Evolutionary conservation across 2,113 vertebrate species (phyloP).

Genomic region (Malurus cyaneus): DNA sequence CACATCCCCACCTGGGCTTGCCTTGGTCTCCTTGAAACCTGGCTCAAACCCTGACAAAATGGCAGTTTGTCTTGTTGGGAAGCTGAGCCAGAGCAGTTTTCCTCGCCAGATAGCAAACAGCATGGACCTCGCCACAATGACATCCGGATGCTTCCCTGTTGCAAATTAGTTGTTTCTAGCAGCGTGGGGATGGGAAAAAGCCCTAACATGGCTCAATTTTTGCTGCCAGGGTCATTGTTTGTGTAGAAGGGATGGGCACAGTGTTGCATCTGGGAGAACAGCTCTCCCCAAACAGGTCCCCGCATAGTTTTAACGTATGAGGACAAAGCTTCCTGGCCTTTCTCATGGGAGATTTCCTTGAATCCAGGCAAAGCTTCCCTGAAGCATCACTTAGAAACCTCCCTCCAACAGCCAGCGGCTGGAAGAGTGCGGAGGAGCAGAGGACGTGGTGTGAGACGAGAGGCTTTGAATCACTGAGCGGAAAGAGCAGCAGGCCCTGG

Average conservation of each 20-base stretch:
- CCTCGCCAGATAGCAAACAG: constrained; percentile 9
- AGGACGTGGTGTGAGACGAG: accelerated
- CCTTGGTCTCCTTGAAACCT: background rate
- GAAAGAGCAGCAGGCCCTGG: background rate
- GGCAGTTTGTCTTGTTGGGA: constrained; percentile 24
- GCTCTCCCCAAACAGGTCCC: background rate
- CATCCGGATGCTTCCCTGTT: background rate
- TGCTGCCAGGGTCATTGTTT: background rate
- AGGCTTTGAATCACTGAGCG: background rate
- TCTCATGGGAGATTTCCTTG: background rate
- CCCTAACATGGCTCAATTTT: background rate
- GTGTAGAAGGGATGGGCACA: background rate
- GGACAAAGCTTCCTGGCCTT: background rate
- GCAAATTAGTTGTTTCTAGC: background rate
- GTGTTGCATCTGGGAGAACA: background rate
- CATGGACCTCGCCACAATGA: background rate
- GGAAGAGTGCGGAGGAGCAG: background rate
- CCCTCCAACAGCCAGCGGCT: accelerated
- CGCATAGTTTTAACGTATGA: accelerated
- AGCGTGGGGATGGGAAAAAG: background rate
- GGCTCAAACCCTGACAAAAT: constrained; percentile 12
- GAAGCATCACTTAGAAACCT: background rate
- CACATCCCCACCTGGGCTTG: background rate
- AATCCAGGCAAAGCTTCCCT: background rate
- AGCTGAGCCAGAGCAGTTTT: background rate